phyloP scores from a whole-genome alignment of 2,797 vertebrate species.

The Tamandua tetradactyla region DNA sequence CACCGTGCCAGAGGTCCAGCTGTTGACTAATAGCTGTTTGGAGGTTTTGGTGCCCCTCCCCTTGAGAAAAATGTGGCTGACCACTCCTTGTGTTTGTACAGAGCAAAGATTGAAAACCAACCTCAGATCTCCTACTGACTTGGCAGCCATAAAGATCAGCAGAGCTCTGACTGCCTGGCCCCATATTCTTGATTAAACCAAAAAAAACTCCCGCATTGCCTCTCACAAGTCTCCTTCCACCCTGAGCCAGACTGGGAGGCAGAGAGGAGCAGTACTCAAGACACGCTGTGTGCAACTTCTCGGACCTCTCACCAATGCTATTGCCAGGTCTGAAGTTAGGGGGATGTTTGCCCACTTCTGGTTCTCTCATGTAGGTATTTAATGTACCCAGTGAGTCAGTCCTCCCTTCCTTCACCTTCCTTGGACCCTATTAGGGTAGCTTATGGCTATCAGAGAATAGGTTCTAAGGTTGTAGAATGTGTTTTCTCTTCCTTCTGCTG shows the following conservation, averaged over 20 bases:
- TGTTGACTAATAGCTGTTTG: slow-evolving; percentile 42
- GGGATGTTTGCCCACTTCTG: background rate
- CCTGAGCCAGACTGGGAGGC: background rate
- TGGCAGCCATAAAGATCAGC: background rate
- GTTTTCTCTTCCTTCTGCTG: background rate
- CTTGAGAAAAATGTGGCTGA: slow-evolving; percentile 30
- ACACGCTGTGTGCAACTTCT: background rate
- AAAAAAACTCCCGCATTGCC: background rate
- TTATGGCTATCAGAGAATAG: background rate
- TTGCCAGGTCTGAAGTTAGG: background rate
- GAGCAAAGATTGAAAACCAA: background rate
- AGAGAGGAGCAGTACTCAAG: background rate
- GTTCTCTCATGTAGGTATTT: background rate
- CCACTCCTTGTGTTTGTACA: background rate
- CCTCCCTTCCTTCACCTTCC: background rate
- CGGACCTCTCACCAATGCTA: background rate
- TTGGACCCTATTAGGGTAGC: background rate
- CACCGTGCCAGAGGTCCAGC: background rate
- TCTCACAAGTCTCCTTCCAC: background rate
- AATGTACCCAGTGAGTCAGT: background rate
- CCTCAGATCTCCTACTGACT: background rate
- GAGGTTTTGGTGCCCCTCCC: background rate
- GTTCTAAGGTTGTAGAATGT: background rate
- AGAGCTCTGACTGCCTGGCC: background rate
- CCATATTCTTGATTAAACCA: background rate